These are phyloP conservation scores for Polietes domitor DNA, from an alignment of 2,888 invertebrate species.

Conservation along the genomic window DNA sequence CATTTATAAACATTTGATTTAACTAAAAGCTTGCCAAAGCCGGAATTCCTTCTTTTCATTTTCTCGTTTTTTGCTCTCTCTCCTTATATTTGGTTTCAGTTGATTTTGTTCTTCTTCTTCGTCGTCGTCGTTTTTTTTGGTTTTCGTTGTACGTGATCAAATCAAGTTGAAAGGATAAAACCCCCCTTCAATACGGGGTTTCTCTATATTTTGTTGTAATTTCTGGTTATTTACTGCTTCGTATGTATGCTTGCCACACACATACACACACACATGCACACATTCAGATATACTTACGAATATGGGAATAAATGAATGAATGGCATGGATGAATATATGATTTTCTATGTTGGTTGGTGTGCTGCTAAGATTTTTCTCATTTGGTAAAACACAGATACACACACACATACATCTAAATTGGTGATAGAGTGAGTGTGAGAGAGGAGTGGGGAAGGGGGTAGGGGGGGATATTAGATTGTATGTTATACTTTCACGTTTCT, in stretches of 20 bases:
- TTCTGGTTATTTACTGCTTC: slow-evolving; percentile 49
- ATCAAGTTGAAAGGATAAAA: slow-evolving; percentile 80
- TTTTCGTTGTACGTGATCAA: slow-evolving; percentile 79
- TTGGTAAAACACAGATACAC: neutral
- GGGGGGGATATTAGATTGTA: neutral
- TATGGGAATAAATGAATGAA: neutral
- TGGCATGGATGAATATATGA: slow-evolving; percentile 25
- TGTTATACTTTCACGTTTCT: slow-evolving; percentile 14
- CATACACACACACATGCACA: slow-evolving; percentile 5
- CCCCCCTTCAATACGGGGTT: slow-evolving; percentile 48
- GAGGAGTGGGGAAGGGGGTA: too few species aligned
- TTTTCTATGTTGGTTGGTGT: neutral
- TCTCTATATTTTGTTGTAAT: slow-evolving; percentile 49
- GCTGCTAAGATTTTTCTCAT: neutral
- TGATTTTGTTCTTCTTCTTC: slow-evolving; percentile 35
- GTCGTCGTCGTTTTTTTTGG: slow-evolving; percentile 2
- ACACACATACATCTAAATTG: neutral
- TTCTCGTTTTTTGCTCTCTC: neutral
- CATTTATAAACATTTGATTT: slow-evolving; percentile 72
- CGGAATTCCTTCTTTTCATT: slow-evolving; percentile 74
- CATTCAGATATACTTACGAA: neutral
- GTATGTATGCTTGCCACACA: neutral
- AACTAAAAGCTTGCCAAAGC: slow-evolving; percentile 73
- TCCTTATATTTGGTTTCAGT: neutral
- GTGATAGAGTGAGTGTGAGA: neutral